Percentiles rank a stretch among this genome's conserved stretches.
Conservation (phyloP, 2,888 invertebrate genomes). For the Aphodius granarius region DNA sequence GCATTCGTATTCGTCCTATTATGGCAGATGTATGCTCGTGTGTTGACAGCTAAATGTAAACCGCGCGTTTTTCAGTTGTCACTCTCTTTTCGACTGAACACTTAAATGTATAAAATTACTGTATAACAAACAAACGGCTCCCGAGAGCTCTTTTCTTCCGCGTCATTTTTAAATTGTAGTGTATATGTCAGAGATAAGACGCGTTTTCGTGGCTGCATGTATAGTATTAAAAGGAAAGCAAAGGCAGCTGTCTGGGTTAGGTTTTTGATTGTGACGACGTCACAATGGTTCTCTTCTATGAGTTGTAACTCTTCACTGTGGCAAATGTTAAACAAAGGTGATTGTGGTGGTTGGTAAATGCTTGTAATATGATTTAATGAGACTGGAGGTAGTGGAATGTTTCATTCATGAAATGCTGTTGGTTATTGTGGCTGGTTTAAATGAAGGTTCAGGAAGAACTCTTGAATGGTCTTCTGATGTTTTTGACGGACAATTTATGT, state of each 20-base stretch:
- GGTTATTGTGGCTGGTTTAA: not conserved
- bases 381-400: not conserved
- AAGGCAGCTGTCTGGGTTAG: conserved; percentile 29
- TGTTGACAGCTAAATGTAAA: conserved; percentile 45
- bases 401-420: not conserved
- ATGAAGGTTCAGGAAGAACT: not conserved
- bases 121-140: conserved; percentile 33
- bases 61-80: conserved; percentile 42
- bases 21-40: conserved; percentile 37
- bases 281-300: not conserved
- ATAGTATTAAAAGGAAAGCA: no score
- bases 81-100: conserved; percentile 42
- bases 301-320: not conserved
- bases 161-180: conserved; percentile 44
- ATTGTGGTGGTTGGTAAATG: not conserved
- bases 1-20: conserved; percentile 29
- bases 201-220: conserved; percentile 7
- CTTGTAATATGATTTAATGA: not conserved
- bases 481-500: not conserved
- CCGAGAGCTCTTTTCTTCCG: conserved; percentile 37
- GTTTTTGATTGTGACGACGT: conserved; percentile 12
- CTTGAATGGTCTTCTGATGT: not conserved
- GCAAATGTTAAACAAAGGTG: not conserved
- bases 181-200: conserved; percentile 43
- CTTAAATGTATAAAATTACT: conserved; percentile 49